These are phyloP conservation scores for Pachypanchax playfairii DNA, from an alignment of 2,113 vertebrate genomes.

Conservation along the genomic window DNA sequence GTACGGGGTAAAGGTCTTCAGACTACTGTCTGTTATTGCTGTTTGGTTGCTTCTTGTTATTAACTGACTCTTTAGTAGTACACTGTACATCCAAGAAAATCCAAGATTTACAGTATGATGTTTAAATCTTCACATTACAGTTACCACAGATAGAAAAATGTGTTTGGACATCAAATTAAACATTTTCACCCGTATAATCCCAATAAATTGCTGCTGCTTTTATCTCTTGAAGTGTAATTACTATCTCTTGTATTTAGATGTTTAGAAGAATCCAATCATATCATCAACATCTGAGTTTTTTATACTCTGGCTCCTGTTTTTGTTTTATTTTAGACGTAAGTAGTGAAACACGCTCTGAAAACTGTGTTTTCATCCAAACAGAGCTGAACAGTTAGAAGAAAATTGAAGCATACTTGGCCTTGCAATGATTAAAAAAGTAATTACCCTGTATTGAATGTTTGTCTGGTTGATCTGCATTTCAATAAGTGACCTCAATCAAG, in stretches of 20 bases:
- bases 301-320: not conserved
- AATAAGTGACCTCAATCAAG: too few species aligned
- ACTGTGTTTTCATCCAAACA: not conserved
- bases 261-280: too few species aligned
- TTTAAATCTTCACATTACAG: too few species aligned
- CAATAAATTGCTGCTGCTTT: too few species aligned
- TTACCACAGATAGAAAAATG: too few species aligned
- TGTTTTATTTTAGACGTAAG: not conserved
- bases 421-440: not conserved
- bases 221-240: too few species aligned
- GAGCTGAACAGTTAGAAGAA: not conserved
- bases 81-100: too few species aligned
- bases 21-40: conserved; percentile 51
- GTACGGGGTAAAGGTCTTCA: conserved; percentile 41
- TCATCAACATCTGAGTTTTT: too few species aligned
- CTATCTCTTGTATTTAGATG: too few species aligned
- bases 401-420: not conserved
- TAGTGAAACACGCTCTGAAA: not conserved
- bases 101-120: too few species aligned
- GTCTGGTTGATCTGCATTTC: not conserved
- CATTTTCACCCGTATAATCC: too few species aligned
- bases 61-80: conserved; percentile 9
- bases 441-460: not conserved
- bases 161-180: too few species aligned
- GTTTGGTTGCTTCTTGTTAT: conserved; percentile 26